These are phyloP conservation scores for Xestia c-nigrum DNA, from an alignment of 2,888 invertebrate species.

Conservation along the genomic window DNA sequence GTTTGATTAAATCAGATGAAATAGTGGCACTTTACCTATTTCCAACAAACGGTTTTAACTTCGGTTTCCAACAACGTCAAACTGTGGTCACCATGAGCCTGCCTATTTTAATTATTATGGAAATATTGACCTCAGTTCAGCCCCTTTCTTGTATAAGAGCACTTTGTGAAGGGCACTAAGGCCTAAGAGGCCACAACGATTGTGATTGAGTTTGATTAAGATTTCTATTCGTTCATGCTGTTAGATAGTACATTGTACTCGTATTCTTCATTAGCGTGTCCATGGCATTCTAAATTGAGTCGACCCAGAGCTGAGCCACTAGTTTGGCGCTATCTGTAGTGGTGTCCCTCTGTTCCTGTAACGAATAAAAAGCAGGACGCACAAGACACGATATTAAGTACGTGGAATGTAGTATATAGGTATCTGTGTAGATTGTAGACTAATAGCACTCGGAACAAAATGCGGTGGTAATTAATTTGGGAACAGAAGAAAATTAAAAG, in stretches of 20 bases:
- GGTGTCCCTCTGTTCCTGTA: not conserved
- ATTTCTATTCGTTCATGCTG: not conserved
- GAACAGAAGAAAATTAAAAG: conserved; percentile 36
- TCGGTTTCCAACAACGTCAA: not conserved
- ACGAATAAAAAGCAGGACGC: not conserved
- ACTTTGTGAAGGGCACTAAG: conserved; percentile 18
- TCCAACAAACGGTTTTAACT: no score
- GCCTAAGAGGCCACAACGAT: conserved; percentile 19
- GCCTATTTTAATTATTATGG: conserved; percentile 36
- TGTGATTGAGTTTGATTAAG: conserved; percentile 34
- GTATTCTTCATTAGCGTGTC: not conserved
- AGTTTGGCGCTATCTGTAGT: not conserved
- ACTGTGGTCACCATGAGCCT: conserved; percentile 17
- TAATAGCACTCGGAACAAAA: conserved; percentile 32
- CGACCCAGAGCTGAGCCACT: not conserved
- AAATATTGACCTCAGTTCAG: conserved; percentile 47
- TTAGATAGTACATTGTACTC: no score
- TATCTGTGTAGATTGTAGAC: conserved; percentile 18
- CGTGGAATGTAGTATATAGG: not conserved
- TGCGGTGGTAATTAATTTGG: conserved; percentile 37
- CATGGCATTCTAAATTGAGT: not conserved
- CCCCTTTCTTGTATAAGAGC: conserved; percentile 41
- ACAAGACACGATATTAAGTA: not conserved
- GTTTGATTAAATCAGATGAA: conserved; percentile 11
- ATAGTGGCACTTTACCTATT: conserved; percentile 7